Percentiles rank a stretch among this genome's conserved stretches.
These are phyloP conservation scores for Cololabis saira DNA, from an alignment of 2,113 vertebrate genomes.

Conservation along the genomic window DNA sequence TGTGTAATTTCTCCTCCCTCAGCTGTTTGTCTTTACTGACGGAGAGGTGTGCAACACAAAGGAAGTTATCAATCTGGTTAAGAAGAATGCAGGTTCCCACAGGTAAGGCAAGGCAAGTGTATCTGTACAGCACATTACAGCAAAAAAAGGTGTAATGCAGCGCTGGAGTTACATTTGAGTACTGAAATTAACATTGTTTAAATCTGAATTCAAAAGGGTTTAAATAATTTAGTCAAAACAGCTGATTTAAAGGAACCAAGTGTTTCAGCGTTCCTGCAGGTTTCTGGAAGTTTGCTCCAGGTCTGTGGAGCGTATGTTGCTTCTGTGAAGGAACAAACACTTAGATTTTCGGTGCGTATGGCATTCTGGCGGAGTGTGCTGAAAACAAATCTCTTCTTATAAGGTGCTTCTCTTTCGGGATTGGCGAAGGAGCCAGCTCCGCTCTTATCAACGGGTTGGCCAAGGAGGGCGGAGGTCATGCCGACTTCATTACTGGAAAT, in stretches of 20 bases:
- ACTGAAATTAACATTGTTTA: too few relatives aligned
- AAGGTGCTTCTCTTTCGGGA: slow-evolving; percentile 85
- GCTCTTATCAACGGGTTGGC: slow-evolving; percentile 58
- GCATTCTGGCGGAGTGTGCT: background rate
- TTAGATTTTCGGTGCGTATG: slow-evolving; percentile 1
- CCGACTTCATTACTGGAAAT: slow-evolving; percentile 85
- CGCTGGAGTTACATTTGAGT: too few relatives aligned
- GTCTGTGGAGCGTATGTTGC: too few relatives aligned
- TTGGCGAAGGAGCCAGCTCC: slow-evolving; percentile 23
- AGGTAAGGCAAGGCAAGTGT: too few relatives aligned
- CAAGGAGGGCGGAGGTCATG: slow-evolving; percentile 76
- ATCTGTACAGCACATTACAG: too few relatives aligned
- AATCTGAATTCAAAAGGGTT: too few relatives aligned
- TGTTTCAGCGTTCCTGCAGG: too few relatives aligned
- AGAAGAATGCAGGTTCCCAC: slow-evolving; percentile 76
- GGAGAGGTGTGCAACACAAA: slow-evolving; percentile 86
- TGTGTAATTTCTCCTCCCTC: background rate
- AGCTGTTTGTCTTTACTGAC: slow-evolving; percentile 92
- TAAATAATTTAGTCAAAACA: too few relatives aligned
- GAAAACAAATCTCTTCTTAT: background rate
- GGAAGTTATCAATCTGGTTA: slow-evolving; percentile 81
- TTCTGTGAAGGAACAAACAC: slow-evolving; percentile 45
- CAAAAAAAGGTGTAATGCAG: too few relatives aligned
- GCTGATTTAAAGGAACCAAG: too few relatives aligned
- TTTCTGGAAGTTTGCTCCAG: too few relatives aligned